phyloP scores from a whole-genome alignment of 2,888 invertebrate species.

The Perizoma flavofasciatum region DNA sequence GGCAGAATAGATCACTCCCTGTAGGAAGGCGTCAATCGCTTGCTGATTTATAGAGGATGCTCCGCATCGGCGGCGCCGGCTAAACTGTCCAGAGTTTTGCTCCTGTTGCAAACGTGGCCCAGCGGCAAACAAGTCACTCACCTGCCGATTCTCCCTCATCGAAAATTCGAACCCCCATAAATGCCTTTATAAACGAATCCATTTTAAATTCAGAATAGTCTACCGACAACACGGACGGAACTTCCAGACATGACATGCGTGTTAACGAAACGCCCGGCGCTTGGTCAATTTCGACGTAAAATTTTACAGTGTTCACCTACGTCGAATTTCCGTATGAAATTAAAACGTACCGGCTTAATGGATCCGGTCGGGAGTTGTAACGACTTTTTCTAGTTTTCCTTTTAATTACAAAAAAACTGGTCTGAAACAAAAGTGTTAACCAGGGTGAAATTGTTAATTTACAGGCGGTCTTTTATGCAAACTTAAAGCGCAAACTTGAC shows the following conservation, averaged over 20 bases:
- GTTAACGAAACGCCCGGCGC: conserved; percentile 73
- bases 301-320: conserved; percentile 54
- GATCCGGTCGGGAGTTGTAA: conserved; percentile 36
- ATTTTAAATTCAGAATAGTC: conserved; percentile 79
- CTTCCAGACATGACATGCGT: conserved; percentile 79
- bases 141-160: conserved; percentile 76
- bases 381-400: conserved; percentile 41
- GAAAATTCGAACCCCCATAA: conserved; percentile 77
- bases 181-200: conserved; percentile 80
- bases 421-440: conserved; percentile 50
- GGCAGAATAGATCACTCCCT: conserved; percentile 81
- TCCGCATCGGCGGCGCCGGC: conserved; percentile 63
- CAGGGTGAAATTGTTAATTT: conserved; percentile 65
- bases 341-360: conserved; percentile 52
- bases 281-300: conserved; percentile 69
- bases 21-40: conserved; percentile 82
- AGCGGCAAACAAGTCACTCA: conserved; percentile 83
- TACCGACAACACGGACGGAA: conserved; percentile 75
- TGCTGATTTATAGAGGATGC: conserved; percentile 80
- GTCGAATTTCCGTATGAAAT: conserved; percentile 58
- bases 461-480: conserved; percentile 70
- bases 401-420: conserved; percentile 51
- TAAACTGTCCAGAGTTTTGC: conserved; percentile 79
- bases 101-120: conserved; percentile 66
- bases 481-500: conserved; percentile 72